Evolutionary conservation across 2,797 vertebrate species (phyloP), one percentile per base, ranked within the genome.

Genomic region (Muscicapa comitata): DNA sequence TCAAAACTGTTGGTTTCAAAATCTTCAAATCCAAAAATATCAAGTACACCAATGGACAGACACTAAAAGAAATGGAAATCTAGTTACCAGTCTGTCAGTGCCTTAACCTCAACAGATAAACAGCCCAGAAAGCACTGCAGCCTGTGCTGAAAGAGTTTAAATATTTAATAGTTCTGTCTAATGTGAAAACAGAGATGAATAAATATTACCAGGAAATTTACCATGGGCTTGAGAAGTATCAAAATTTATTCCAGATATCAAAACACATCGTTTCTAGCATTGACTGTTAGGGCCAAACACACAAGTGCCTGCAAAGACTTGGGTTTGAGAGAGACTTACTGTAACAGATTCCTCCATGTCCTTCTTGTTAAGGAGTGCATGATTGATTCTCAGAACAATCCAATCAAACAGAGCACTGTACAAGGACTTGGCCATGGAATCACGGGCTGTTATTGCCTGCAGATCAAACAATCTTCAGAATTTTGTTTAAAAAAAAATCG

Each of bases 1-100:
- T 99, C 99, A n/a, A 99, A 99, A 96, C 99, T 99, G 97, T 99
- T 99, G 89, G 98, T 99, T 93, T 98, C 98, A n/a, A 99, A 99
- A 97, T 99, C 99, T 97, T 99, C 99, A 80, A 99, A 99, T 62
- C 99, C 99, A 67, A 99, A 99, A 93, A 99, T 99, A 96, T 99
- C 99, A 21, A 99, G 98, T 66, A 99, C 99, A 7, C 99, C 99
- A 7, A 99, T 99, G 82, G 99, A 99, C 92, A 99, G 98, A 94
- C 99, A 99, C 99, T 99, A 85, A 63, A 88, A 89, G n/a, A 94
- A 5, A 18, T 10, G 24, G 86, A 94, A 91, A 88, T 38, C 31
- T 2, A 29, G 24, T 78, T 66, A 91, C 31, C 48, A 72, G 40
- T 8, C 23, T 53, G 38, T 29, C 38, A 76, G 31, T 6, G 25